Evolutionary conservation across 2,113 vertebrate genomes (phyloP).

Genomic region (Onychostoma macrolepis): DNA sequence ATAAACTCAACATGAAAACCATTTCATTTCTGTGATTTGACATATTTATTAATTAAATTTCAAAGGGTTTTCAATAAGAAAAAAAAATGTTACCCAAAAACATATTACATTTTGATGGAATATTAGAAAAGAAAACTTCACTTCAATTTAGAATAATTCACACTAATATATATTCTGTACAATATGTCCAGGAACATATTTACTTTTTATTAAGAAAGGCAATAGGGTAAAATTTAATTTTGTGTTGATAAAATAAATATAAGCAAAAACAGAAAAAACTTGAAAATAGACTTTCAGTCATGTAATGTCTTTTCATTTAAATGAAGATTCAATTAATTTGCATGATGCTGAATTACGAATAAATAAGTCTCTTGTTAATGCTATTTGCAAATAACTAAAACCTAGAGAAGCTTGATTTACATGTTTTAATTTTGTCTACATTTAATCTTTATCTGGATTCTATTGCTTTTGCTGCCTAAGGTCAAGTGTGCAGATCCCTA

Average conservation of each 20-base stretch:
- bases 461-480: slow-evolving; percentile 21
- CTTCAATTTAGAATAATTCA: not conserved
- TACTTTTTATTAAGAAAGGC: not conserved
- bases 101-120: not conserved
- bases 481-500: slow-evolving; percentile 7
- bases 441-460: slow-evolving; percentile 1
- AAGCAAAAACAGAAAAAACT: not conserved
- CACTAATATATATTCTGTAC: not conserved
- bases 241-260: not conserved
- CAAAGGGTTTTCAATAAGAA: not conserved
- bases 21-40: not conserved
- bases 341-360: not conserved
- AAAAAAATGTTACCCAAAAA: too few species aligned
- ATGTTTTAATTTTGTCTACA: not conserved
- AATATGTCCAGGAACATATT: not conserved
- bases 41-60: not conserved
- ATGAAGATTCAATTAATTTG: not conserved
- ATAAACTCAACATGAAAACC: not conserved
- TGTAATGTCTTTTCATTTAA: not conserved
- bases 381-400: not conserved
- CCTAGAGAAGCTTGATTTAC: not conserved
- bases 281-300: not conserved
- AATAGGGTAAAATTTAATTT: not conserved
- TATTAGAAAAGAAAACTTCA: not conserved
- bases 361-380: not conserved